Evolutionary conservation across 2,888 invertebrate genomes (phyloP), one percentile per base, ranked within the genome.

Genomic region (Chironomus riparius): DNA sequence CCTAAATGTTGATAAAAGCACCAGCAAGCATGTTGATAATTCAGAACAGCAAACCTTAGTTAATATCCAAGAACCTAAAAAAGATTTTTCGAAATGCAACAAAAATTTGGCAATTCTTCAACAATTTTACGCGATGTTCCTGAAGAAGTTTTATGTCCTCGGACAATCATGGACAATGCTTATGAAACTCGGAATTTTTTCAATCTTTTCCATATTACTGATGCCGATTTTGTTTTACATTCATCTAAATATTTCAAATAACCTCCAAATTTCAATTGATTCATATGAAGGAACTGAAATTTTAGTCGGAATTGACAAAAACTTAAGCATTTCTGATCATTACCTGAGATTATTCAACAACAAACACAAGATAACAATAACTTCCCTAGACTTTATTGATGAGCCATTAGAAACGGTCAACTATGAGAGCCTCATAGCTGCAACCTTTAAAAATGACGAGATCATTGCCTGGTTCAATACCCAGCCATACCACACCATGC

Each of bases 381-480:
- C 12, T 6, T 13, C 5, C 2, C 7, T 7, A 21, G 13, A 18
- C 6, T n/a, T n/a, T n/a, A 4, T 65, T 4, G 22, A 18, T 1
- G 4, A 22, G 0, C 22, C 65, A 2, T 1, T 65, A 1, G 21
- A 10, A 22, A 65, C 18, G 0, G 80, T 87, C n/a, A 86, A 88
- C 50, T 82, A 85, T 77, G 83, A 83, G 18, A 85, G 90, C 78
- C 80, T 90, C 76, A 86, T 86, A 0, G 90, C 89, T 0, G 88
- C 88, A 0, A 86, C 87, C 0, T 79, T 83, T 3, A 81, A 82
- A 0, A 77, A 80, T 13, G 77, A 80, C 1, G 80, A 82, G 0
- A 86, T 88, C 0, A 88, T 85, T 0, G 91, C 89, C 0, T 90
- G 90, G 87, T 91, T 92, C 83, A 94, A 93, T 80, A 92, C 92